Evolutionary conservation across 2,797 vertebrate genomes (phyloP), one percentile per base, ranked within the genome.

Genomic region (Potorous gilbertii): DNA sequence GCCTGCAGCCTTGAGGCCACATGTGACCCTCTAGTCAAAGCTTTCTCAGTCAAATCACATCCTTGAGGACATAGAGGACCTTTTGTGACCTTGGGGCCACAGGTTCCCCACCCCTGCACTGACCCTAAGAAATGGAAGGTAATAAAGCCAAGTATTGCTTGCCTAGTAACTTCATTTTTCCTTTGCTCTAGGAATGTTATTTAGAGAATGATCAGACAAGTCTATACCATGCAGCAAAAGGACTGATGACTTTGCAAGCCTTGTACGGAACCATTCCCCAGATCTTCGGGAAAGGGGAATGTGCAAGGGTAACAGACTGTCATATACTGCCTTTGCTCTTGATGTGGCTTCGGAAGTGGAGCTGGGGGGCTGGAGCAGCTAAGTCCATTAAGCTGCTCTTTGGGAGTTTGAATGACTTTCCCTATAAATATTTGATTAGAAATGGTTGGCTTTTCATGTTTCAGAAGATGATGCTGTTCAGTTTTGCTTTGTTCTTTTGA

Each of bases 241-340:
- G 99, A 59, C 99, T 99, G 96, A 99, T 99, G 99, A 99, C 99
- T 0, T 97, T 99, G 96, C 99, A 99, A 98, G 99, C 99, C 0
- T 99, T 99, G 91, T 99, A 99, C 0, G 99, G 99, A 94, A 99
- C 99, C 11, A 99, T 99, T 96, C 99, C 99, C 0, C 99, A 99
- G 98, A 99, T 99, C 95, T 99, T 99, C 94, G 99, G 99, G 74
- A 99, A 99, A 98, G 99, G 99, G 34, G 99, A 99, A 3, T 99
- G 99, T 95, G 99, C 99, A 54, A 98, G 99, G 99, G 99, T 99
- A 96, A 91, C 9, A 96, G 91, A 50, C 8, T 0, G 0, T 24
- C n/a, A 1, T 16, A 0, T 24, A 14, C 5, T 91, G 91, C 34
- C 28, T 54, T 54, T 50, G 74, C 74, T 34, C 16, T 57, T 62